A percentile compares a stretch with the other conserved stretches of the same genome.
phyloP scores from a whole-genome alignment of 2,113 vertebrate species.

The Daphoenositta chrysoptera region DNA sequence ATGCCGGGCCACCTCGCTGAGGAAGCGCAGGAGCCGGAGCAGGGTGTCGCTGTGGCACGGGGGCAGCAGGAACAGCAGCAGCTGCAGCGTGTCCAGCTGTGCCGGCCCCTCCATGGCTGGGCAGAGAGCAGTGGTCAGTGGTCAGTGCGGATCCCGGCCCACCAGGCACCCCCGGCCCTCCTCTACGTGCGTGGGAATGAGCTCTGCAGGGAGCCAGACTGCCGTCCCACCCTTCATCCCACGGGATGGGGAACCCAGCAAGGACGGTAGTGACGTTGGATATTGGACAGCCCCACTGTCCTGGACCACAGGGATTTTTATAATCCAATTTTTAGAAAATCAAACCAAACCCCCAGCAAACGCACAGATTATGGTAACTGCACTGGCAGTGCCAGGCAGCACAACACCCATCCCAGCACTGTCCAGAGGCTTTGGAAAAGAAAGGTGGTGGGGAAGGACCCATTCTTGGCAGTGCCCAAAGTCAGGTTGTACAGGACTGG shows the following conservation, averaged over 20 bases:
- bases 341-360: background rate
- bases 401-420: fast-evolving
- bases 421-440: background rate
- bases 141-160: background rate
- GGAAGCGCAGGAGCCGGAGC: conserved; percentile 81
- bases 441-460: background rate
- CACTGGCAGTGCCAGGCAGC: background rate
- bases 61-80: conserved; percentile 88
- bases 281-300: too few relatives aligned
- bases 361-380: background rate
- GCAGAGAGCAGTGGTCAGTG: conserved; percentile 8
- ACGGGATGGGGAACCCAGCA: fast-evolving
- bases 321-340: fast-evolving
- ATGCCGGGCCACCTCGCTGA: conserved; percentile 79
- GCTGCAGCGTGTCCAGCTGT: conserved; percentile 81
- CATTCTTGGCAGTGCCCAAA: too few relatives aligned
- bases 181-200: fast-evolving
- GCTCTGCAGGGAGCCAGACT: background rate
- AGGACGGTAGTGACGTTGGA: background rate
- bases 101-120: conserved; percentile 76
- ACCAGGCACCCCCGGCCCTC: background rate
- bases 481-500: background rate
- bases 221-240: background rate
- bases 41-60: conserved; percentile 91
- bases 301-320: background rate